A percentile compares a stretch with the other conserved stretches of the same genome.
Conservation (phyloP, 2,888 invertebrate genomes). For the Cephus pulcher region DNA sequence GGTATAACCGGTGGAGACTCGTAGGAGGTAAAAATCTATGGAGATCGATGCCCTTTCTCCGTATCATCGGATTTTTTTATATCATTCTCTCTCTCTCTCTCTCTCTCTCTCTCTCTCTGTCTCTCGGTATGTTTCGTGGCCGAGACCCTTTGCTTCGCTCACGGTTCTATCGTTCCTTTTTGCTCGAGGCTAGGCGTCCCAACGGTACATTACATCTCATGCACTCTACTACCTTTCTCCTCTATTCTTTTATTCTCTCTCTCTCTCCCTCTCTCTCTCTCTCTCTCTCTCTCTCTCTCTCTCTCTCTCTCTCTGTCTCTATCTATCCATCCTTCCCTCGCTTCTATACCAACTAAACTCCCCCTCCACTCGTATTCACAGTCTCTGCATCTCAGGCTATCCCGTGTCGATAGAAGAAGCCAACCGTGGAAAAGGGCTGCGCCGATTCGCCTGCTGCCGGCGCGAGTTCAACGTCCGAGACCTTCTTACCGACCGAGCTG, state of each 20-base stretch:
- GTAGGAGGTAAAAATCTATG: background rate
- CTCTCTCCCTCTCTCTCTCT: background rate
- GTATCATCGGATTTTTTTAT: background rate
- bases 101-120: background rate
- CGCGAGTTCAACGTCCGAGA: background rate
- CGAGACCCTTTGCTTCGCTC: background rate
- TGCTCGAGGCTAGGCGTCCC: background rate
- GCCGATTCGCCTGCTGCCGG: background rate
- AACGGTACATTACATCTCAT: background rate
- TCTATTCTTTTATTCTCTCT: background rate
- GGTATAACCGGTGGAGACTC: background rate
- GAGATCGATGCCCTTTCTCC: background rate
- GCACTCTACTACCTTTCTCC: constrained; percentile 4
- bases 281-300: background rate
- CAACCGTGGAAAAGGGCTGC: background rate
- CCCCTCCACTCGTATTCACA: background rate
- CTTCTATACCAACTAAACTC: background rate
- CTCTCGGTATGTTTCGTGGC: background rate
- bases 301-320: background rate
- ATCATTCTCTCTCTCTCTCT: too few species aligned
- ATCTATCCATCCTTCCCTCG: background rate
- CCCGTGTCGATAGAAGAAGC: background rate
- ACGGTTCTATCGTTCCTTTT: background rate
- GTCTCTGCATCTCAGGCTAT: background rate
- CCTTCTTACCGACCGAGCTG: background rate